Base-by-base conservation (phyloP, 2,113 vertebrate genomes). In the Dasyurus viverrinus region DNA sequence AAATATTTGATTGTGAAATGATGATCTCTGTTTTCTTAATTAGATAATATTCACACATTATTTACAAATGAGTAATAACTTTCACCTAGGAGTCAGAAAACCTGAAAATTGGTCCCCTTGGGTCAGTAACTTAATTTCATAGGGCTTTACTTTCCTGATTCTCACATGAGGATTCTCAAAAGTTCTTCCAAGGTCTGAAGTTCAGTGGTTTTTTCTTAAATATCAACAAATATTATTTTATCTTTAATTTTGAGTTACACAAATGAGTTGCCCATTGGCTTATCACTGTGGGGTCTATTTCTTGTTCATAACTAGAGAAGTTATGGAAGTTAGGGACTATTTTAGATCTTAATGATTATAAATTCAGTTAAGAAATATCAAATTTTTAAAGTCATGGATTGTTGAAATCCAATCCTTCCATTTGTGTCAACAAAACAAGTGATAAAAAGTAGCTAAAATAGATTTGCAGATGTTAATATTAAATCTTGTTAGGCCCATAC, bases 191-290 rank as follows among this genome's bases (percentile, higher is more conserved):
- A 9, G 3, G 76, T 94, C 36, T 48, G 0, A 52, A 26, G 25
- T 9, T 89, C 90, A 27, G 0, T 11, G 0, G 0, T 19, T 84
- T 3, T 14, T 46, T 23, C 76, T 76, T 26, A 54, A 1, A 14
- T 30, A 0, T 84, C 53, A 55, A 23, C 23, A 68, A 19, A 53
- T 16, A 50, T 2, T 90, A 89, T 92, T 22, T n/a, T 92, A 16
- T 42, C 3, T 0, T 0, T 25, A 0, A 46, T 0, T 26, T 54
- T 90, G 16, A 95, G 30, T 10, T 26, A 53, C 27, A 84, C 42
- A 26, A 3, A n/a, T 89, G 8, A 50, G 25, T 53, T 89, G 27
- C 8, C 53, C 46, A 1, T 24, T 60, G 24, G 54, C 26, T 25
- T 89, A 91, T 84, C 53, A 36, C 50, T 91, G 16, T 53, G 2